Evolutionary conservation across 2,797 vertebrate genomes (phyloP), one percentile per base, ranked within the genome.

Genomic region (Pseudochaenichthys georgianus): DNA sequence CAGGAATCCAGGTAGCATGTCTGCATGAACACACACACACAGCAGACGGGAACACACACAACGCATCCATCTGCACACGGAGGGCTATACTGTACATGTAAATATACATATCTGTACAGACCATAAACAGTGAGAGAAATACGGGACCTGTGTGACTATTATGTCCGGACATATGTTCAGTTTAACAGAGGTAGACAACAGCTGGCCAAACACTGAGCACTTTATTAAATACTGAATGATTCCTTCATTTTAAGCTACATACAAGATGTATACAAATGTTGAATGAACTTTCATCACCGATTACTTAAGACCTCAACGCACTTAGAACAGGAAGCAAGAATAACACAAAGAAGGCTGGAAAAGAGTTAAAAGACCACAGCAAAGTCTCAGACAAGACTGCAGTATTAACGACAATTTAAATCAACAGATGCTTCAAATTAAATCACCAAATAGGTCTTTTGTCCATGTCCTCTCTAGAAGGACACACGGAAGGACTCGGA

Each of bases 1-100:
- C 87, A 88, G 85, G 87, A 95, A 94, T 93, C 92, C 89, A 93
- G 92, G 91, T 93, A 90, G 84, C 88, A 64, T 64, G 66, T 78
- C 58, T 71, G 64, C 62, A 64, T 68, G 48, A 62, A 65, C 64
- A 66, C 64, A 55, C 78, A 62, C 69, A 73, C 65, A 62, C 55
- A 38, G 28, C 38, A 62, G 65, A 72, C 64, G 65, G 17, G 34
- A 57, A 46, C 51, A 60, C 57, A 75, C 64, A 65, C 71, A 68
- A 51, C 31, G 57, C 73, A 83, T 70, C 74, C 58, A 17, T 75
- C 68, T 31, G 46, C 75, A 76, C 23, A 11, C 28, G 57, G 28
- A 82, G 64, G 72, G 82, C 69, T 75, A 71, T 62, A 54, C 28
- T 58, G 73, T 46, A 73, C 55, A 41, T 16, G 43, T 62, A 84